These are phyloP conservation scores for Oncorhynchus tshawytscha DNA, from an alignment of 2,113 vertebrate genomes.

Conservation along the genomic window DNA sequence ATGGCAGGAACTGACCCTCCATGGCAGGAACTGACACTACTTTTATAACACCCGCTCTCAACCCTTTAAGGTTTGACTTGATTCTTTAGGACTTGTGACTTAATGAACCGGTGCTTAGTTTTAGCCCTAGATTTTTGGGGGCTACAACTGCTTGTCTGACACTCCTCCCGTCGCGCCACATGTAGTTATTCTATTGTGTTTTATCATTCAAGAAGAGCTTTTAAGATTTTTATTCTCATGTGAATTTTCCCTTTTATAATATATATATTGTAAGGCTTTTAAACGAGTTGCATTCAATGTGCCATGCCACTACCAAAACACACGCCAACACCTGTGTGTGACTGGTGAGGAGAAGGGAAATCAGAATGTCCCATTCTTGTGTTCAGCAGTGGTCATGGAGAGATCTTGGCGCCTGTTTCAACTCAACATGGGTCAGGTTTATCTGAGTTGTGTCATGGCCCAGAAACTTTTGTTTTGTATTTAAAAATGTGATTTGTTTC, in stretches of 20 bases:
- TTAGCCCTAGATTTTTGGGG: not conserved
- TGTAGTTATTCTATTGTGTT: slow-evolving; percentile 10
- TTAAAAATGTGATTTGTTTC: not conserved
- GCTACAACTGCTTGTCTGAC: slow-evolving; percentile 51
- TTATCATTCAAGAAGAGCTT: slow-evolving; percentile 37
- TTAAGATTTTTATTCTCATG: slow-evolving; percentile 34
- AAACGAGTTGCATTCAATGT: slow-evolving; percentile 30
- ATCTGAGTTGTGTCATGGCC: slow-evolving; percentile 8
- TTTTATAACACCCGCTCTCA: slow-evolving; percentile 2
- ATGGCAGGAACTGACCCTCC: not conserved
- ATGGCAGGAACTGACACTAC: not conserved
- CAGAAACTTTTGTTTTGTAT: slow-evolving; percentile 29
- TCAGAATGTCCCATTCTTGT: slow-evolving; percentile 5
- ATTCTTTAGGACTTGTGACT: slow-evolving; percentile 21
- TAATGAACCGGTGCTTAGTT: no score
- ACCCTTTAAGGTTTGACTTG: slow-evolving; percentile 45
- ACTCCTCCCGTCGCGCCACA: slow-evolving; percentile 32
- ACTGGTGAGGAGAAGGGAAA: slow-evolving; percentile 12
- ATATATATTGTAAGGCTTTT: slow-evolving; percentile 18
- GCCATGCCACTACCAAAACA: slow-evolving; percentile 54
- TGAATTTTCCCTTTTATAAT: slow-evolving; percentile 6
- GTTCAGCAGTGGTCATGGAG: slow-evolving; percentile 8
- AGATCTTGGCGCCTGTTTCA: not conserved
- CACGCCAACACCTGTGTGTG: slow-evolving; percentile 31
- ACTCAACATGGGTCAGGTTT: slow-evolving; percentile 15